These are phyloP conservation scores for Euwallacea similis DNA, from an alignment of 1,140 invertebrate species.

Conservation along the genomic window DNA sequence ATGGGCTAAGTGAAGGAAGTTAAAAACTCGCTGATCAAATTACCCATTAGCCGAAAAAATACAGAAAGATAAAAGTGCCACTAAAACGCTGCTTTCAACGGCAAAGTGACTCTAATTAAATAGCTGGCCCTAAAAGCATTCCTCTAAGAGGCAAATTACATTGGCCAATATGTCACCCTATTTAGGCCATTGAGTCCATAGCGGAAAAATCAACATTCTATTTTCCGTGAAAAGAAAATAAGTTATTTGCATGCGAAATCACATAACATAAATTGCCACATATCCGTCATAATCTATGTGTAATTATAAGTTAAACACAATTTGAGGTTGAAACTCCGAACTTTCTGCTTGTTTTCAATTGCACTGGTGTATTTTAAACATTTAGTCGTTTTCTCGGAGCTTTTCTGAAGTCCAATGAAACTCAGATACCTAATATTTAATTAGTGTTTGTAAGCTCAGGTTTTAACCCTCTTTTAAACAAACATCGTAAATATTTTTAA, in stretches of 20 bases:
- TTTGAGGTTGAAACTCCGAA: no score
- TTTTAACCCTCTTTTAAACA: no score
- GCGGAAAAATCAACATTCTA: neutral
- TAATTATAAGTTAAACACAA: no score
- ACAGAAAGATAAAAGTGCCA: slow-evolving; percentile 12
- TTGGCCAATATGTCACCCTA: slow-evolving; percentile 17
- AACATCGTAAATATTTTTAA: neutral
- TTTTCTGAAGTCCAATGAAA: no score
- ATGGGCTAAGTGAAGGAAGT: no score
- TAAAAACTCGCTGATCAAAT: slow-evolving; percentile 16
- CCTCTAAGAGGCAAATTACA: slow-evolving; percentile 34
- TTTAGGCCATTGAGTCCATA: neutral
- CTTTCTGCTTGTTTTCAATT: no score
- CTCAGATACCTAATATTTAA: no score
- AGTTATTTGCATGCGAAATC: neutral
- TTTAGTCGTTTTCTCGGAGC: no score
- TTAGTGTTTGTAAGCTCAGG: no score
- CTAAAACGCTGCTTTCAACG: slow-evolving; percentile 17
- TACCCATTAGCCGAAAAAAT: slow-evolving; percentile 11
- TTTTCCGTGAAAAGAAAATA: neutral
- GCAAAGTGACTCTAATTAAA: slow-evolving; percentile 36
- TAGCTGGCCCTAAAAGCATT: slow-evolving; percentile 37
- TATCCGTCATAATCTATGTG: no score
- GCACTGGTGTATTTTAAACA: no score
- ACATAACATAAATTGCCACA: neutral